Evolutionary conservation across 2,797 vertebrate genomes (phyloP).

Genomic region (Sebastes kiyomatsui): DNA sequence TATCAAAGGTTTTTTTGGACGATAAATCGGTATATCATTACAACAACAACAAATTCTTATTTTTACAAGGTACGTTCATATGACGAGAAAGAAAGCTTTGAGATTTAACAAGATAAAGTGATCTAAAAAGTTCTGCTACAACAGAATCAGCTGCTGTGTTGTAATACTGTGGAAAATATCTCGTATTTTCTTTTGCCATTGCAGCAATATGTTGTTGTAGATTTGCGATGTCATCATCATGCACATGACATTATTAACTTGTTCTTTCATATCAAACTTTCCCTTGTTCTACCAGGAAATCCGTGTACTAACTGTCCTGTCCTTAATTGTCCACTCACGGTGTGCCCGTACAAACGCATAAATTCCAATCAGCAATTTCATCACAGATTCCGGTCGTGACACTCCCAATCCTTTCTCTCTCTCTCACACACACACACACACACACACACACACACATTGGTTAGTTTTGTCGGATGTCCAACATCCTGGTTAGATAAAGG

Average conservation of each 20-base stretch:
- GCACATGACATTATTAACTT: background rate
- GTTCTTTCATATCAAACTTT: background rate
- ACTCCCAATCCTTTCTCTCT: background rate
- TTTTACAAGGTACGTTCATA: background rate
- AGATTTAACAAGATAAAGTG: background rate
- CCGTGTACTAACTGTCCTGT: background rate
- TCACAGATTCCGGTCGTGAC: background rate
- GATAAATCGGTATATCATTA: background rate
- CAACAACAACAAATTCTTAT: background rate
- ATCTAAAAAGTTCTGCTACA: background rate
- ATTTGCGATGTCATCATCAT: background rate
- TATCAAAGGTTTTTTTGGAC: no score
- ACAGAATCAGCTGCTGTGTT: background rate
- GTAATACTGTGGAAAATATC: background rate
- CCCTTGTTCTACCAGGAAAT: background rate
- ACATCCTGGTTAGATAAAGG: conserved; percentile 37
- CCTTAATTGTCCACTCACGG: background rate
- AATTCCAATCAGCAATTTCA: background rate
- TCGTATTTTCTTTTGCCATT: background rate
- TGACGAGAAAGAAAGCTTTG: background rate
- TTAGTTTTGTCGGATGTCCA: background rate
- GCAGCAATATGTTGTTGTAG: background rate
- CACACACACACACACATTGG: background rate
- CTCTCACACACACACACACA: background rate
- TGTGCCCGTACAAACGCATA: background rate